Base-by-base conservation (phyloP, 2,113 vertebrate genomes). In the Phodopus roborovskii region DNA sequence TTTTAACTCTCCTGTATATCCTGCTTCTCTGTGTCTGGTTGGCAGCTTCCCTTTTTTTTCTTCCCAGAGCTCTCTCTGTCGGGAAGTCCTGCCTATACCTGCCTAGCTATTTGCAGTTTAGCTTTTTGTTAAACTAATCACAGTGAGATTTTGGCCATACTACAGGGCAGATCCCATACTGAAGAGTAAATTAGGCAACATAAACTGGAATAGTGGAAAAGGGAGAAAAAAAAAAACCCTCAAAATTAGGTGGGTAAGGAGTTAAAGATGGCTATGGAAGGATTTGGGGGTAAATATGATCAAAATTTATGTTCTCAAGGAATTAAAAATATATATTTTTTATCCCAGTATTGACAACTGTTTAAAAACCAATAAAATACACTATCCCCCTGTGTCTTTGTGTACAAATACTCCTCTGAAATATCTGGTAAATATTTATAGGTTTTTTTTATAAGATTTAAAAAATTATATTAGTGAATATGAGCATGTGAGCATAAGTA, bases 281-380 rank as follows among this genome's bases (percentile, higher is more conserved):
- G 7, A 83, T 24, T 83, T 83, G 58, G 81, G 81, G n/a, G n/a
- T 62, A 24, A 62, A 62, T 82, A 39, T 39, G 56, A 60, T 62
- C 13, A 83, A 82, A 83, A 62, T 83, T 62, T 17, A 28, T 62
- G 24, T 62, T 62, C 56, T 83, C n/a, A 42, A 60, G 26, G 22
- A 60, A 42, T 39, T 83, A 62, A 60, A 82, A 60, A 30, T 77
- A 30, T 50, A 26, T 48, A 48, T 28, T 28, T 15, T 70, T 70
- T 70, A 77, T 77, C 26, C 26, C 45, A 91, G 4, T 88, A 39
- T 84, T 93, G 48, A 79, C n/a, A 75, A 28, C 68, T 91, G 2
- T 90, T 16, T 94, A 88, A 91, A 95, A 94, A 75, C n/a, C 33
- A 89, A 0, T 86, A 93, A 70, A 19, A 7, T 82, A 5, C 4